Evolutionary conservation across 2,888 invertebrate genomes (phyloP).

Genomic region (Thalpophila matura): DNA sequence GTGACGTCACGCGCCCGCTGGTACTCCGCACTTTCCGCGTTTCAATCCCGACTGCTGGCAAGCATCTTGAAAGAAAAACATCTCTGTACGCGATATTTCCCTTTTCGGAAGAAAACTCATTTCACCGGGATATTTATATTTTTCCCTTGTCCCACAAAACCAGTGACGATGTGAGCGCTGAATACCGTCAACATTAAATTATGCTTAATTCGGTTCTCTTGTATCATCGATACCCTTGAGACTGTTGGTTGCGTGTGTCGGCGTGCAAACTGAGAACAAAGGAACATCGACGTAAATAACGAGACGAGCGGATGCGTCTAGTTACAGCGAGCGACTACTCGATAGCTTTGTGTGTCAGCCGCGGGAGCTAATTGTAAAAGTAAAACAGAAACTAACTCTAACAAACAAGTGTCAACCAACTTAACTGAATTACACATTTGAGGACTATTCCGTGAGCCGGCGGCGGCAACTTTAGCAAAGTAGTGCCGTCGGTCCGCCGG

Average conservation of each 20-base stretch:
- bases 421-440: constrained; percentile 43
- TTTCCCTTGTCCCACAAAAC: constrained; percentile 6
- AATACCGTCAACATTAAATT: constrained; percentile 4
- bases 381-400: constrained; percentile 29
- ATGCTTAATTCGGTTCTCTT: background rate
- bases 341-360: background rate
- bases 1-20: background rate
- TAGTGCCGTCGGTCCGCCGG: background rate
- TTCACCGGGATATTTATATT: background rate
- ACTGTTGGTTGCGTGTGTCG: too few relatives aligned
- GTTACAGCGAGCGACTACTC: constrained; percentile 1
- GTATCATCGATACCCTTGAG: background rate
- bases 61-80: too few relatives aligned
- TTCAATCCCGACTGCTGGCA: background rate
- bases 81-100: constrained; percentile 3
- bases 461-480: constrained; percentile 24
- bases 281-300: too few relatives aligned
- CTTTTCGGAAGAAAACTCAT: background rate
- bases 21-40: background rate
- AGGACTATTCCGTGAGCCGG: constrained; percentile 25
- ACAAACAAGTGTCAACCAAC: constrained; percentile 27
- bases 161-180: background rate
- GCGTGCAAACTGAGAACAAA: background rate
- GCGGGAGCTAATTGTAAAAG: constrained; percentile 15
- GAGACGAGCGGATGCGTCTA: background rate